A percentile compares a stretch with the other conserved stretches of the same genome.
phyloP scores from a whole-genome alignment of 2,888 invertebrate species.

The Dicroscelio sp. region DNA sequence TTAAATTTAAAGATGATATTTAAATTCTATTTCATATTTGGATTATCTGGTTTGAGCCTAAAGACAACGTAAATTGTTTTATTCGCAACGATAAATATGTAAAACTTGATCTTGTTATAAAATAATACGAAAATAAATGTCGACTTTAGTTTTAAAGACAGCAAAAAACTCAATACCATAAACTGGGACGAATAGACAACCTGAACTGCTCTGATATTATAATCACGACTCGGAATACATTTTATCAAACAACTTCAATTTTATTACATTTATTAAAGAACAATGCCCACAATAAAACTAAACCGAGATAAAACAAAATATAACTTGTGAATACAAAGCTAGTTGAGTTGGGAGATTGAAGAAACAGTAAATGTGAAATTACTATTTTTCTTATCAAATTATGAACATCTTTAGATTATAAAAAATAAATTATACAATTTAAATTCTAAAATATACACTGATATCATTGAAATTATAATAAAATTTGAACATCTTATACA shows the following conservation, averaged over 20 bases:
- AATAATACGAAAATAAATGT: background rate
- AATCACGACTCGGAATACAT: constrained; percentile 56
- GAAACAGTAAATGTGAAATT: background rate
- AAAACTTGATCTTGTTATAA: constrained; percentile 1
- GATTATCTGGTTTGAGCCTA: background rate
- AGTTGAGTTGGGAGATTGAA: too few species aligned
- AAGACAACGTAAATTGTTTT: background rate
- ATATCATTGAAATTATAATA: too few species aligned
- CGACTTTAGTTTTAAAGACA: background rate
- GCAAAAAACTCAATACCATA: constrained; percentile 31
- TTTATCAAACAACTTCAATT: constrained; percentile 52
- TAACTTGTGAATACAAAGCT: constrained; percentile 33
- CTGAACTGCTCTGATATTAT: constrained; percentile 31
- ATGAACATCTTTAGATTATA: background rate
- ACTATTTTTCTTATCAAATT: constrained; percentile 12
- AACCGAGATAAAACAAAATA: constrained; percentile 46
- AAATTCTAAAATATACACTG: too few species aligned
- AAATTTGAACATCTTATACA: too few species aligned
- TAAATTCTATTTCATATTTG: constrained; percentile 33
- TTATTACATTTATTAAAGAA: constrained; percentile 63
- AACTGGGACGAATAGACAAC: constrained; percentile 36
- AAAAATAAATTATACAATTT: background rate
- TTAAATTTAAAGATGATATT: background rate
- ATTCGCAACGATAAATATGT: background rate
- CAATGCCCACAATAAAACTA: constrained; percentile 61